A percentile compares a stretch with the other conserved stretches of the same genome.
phyloP scores from a whole-genome alignment of 2,888 invertebrate species.

The Malthinus flaveolus region DNA sequence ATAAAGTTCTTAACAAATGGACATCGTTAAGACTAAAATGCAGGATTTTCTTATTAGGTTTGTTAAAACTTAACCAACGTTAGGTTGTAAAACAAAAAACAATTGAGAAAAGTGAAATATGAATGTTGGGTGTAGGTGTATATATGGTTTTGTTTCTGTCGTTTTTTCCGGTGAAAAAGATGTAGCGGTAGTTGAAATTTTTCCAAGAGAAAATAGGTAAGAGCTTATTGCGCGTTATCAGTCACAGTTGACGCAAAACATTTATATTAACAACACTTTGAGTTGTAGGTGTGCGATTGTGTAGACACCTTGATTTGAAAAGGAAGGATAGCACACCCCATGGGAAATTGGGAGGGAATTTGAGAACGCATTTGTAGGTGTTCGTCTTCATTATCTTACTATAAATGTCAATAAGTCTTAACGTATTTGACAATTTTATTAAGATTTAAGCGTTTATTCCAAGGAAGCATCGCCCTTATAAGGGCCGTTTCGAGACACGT shows the following conservation, averaged over 20 bases:
- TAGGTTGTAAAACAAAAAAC: conserved; percentile 7
- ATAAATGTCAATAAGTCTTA: conserved; percentile 46
- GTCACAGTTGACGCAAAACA: conserved; percentile 14
- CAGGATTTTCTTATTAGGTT: conserved; percentile 39
- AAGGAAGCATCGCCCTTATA: conserved; percentile 10
- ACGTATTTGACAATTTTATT: conserved; percentile 39
- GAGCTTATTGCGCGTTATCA: conserved; percentile 17
- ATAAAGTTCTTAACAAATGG: conserved; percentile 40
- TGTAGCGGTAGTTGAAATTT: conserved; percentile 6
- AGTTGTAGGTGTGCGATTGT: conserved; percentile 14
- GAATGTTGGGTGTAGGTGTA: too few species aligned
- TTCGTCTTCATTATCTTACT: conserved; percentile 46
- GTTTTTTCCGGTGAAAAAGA: background rate
- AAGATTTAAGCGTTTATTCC: conserved; percentile 27
- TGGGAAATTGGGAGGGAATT: conserved; percentile 42
- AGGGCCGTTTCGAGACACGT: too few species aligned
- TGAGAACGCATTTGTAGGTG: conserved; percentile 40
- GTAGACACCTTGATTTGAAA: conserved; percentile 31
- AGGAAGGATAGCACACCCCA: conserved; percentile 32
- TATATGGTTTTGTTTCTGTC: too few species aligned
- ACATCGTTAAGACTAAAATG: conserved; percentile 38
- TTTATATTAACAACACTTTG: conserved; percentile 29
- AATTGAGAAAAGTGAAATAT: conserved; percentile 6
- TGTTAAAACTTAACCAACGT: conserved; percentile 33
- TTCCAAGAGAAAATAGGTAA: conserved; percentile 3